phyloP scores from a whole-genome alignment of 2,797 vertebrate genomes.

The Spondyliosoma cantharus region DNA sequence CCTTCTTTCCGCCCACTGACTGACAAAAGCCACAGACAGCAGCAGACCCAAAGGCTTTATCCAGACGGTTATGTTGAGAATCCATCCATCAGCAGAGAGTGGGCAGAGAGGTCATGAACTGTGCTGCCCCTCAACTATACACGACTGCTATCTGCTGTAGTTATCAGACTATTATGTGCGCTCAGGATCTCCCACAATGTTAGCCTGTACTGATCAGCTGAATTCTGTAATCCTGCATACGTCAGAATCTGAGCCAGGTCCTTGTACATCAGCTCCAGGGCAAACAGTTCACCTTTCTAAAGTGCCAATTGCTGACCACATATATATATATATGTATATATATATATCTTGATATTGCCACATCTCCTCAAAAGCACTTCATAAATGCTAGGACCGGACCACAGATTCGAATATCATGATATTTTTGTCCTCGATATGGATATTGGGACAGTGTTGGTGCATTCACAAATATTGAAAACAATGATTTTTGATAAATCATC shows the following conservation, averaged over 20 bases:
- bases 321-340: not conserved
- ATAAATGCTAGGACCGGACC: too few species aligned
- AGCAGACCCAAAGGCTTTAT: slow-evolving; percentile 62
- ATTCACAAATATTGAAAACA: too few species aligned
- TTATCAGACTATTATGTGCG: slow-evolving; percentile 52
- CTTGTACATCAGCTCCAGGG: slow-evolving; percentile 2
- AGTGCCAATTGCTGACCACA: not conserved
- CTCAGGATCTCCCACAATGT: slow-evolving; percentile 30
- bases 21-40: slow-evolving; percentile 73
- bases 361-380: too few species aligned
- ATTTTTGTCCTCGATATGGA: too few species aligned
- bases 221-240: slow-evolving; percentile 22
- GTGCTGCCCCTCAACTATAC: slow-evolving; percentile 28
- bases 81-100: slow-evolving; percentile 70
- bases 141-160: slow-evolving; percentile 36
- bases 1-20: slow-evolving; percentile 72
- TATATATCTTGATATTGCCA: too few species aligned
- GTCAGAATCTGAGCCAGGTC: not conserved
- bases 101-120: slow-evolving; percentile 66
- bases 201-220: slow-evolving; percentile 17
- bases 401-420: too few species aligned
- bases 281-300: slow-evolving; percentile 9
- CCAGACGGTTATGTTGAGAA: slow-evolving; percentile 63
- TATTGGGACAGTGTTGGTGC: too few species aligned
- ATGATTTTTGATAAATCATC: too few species aligned